Base-by-base conservation (phyloP, 2,797 vertebrate species). In the Trachurus trachurus region DNA sequence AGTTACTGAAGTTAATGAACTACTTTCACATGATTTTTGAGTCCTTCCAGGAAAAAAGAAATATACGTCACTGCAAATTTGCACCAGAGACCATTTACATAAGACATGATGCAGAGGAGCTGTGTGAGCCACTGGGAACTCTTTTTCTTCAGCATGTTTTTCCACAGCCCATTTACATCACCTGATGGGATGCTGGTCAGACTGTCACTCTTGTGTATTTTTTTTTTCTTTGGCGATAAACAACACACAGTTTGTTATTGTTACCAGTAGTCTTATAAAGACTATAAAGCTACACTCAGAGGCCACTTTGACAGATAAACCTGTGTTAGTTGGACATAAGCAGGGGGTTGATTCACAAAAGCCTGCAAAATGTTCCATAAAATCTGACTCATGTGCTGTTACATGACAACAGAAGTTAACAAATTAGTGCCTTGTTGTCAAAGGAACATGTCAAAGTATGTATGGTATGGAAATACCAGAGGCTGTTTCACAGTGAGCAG, bases 21-120 rank as follows among this genome's bases (percentile, higher is more conserved):
- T 61, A 56, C 61, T 58, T 54, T 59, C 7, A 78, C 17, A 1
- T 22, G 40, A 17, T 74, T 70, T 65, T 50, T 54, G 39, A 31
- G 37, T 57, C 42, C 11, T 53, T 50, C 19, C 9, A 39, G 16
- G 5, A n/a, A 62, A 68, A 8, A 40, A 34, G 0, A 42, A 62
- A 45, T 61, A 2, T 9, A 6, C 10, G 12, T 61, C 9, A 21
- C 10, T 29, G 9, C 2, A 45, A 31, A 22, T 22, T 39, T 47
- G 1, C 9, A 13, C n/a, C 17, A 15, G 13, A 69, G 16, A 37
- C 6, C 29, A 16, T 44, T 44, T 17, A 8, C 26, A 26, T 13
- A 52, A 37, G 13, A 65, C 22, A 40, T 5, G 19, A 39, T 31
- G 6, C 37, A 47, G 47, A 37, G 0, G 2, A 45, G n/a, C 34